A percentile compares a stretch with the other conserved stretches of the same genome.
phyloP scores from a whole-genome alignment of 53 echinoderm and acorn worm species.

The Mesocentrotus franciscanus region DNA sequence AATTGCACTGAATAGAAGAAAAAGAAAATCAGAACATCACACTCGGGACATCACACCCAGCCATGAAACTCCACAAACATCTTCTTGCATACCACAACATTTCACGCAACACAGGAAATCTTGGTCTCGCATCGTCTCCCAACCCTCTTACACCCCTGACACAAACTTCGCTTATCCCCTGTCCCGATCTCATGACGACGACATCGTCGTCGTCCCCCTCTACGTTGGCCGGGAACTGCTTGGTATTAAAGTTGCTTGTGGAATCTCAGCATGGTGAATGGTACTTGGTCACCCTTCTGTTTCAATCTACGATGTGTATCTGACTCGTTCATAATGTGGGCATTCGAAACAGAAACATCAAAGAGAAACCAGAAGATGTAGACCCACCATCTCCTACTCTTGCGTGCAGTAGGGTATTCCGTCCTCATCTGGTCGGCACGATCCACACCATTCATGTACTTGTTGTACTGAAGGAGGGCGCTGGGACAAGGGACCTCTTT shows the following conservation, averaged over 20 bases:
- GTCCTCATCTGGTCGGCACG: not conserved
- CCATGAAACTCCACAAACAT: fast-evolving
- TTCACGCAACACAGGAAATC: too few species aligned
- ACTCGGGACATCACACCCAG: too few species aligned
- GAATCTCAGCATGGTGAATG: not conserved
- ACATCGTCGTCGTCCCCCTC: not conserved
- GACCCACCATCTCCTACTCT: slow-evolving; percentile 28
- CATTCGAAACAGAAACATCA: slow-evolving; percentile 10
- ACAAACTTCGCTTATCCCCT: too few species aligned
- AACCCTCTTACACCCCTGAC: too few species aligned
- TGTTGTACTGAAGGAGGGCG: not conserved
- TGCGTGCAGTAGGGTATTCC: not conserved
- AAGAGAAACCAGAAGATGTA: not conserved
- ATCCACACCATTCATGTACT: slow-evolving; percentile 8
- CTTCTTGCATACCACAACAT: too few species aligned
- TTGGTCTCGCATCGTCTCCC: too few species aligned
- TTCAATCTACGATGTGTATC: not conserved
- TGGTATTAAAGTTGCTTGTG: not conserved
- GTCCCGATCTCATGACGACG: too few species aligned
- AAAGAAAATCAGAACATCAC: too few species aligned
- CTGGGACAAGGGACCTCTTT: not conserved
- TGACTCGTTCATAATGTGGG: slow-evolving; percentile 9
- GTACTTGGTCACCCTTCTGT: not conserved
- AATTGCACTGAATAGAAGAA: too few species aligned
- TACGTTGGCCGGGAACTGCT: not conserved